A percentile compares a stretch with the other conserved stretches of the same genome.
phyloP scores from a whole-genome alignment of 2,113 vertebrate genomes.

The Crotalus tigris region DNA sequence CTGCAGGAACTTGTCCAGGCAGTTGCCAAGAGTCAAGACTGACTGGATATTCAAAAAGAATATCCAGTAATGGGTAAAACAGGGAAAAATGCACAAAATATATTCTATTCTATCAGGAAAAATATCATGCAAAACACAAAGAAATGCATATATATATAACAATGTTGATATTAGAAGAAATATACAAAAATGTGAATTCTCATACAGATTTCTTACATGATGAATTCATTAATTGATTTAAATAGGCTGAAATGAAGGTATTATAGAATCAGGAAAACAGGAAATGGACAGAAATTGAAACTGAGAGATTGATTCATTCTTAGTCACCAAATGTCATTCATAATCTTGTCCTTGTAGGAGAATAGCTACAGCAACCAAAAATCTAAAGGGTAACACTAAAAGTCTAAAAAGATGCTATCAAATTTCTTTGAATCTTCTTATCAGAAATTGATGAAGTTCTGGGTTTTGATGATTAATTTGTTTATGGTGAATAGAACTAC shows the following conservation, averaged over 20 bases:
- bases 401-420: not conserved
- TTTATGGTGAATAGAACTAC: too few relatives aligned
- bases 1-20: not conserved
- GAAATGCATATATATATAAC: not conserved
- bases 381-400: not conserved
- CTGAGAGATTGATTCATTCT: not conserved
- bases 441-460: constrained; percentile 7
- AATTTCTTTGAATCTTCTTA: not conserved
- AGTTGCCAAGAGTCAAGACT: not conserved
- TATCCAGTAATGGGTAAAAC: not conserved
- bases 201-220: not conserved
- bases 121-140: not conserved
- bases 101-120: not conserved
- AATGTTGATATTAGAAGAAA: not conserved
- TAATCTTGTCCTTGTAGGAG: not conserved
- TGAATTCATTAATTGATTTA: not conserved
- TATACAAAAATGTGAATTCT: not conserved
- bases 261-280: not conserved
- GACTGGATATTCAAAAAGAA: not conserved
- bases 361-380: not conserved
- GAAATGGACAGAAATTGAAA: not conserved
- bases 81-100: not conserved
- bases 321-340: not conserved
- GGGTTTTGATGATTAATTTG: constrained; percentile 4
- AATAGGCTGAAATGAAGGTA: not conserved